Percentiles rank a stretch among this genome's conserved stretches.
These are phyloP conservation scores for Hylaeus anthracinus DNA, from an alignment of 1,140 invertebrate genomes.

Conservation along the genomic window DNA sequence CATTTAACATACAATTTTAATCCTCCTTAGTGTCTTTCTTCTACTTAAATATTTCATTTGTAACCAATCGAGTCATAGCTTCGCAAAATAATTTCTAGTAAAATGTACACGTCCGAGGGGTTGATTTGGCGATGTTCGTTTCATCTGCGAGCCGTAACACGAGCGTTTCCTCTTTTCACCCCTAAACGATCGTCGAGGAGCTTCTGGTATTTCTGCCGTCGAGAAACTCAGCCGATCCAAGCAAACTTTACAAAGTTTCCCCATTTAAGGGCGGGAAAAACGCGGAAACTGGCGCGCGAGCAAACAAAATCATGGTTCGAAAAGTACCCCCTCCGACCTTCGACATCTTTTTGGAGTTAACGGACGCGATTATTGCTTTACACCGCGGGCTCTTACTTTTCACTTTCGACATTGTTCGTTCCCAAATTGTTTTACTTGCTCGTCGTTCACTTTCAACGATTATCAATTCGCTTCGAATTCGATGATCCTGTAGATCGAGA, in stretches of 20 bases:
- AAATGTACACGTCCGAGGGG: background rate
- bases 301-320: constrained; percentile 63
- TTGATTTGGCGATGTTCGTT: background rate
- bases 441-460: background rate
- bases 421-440: constrained; percentile 13
- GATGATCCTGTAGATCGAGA: too few relatives aligned
- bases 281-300: constrained; percentile 46
- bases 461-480: background rate
- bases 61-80: too few relatives aligned
- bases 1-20: too few relatives aligned
- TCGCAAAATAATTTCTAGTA: too few relatives aligned
- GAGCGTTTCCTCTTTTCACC: background rate
- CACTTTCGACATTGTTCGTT: constrained; percentile 19
- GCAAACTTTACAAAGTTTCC: constrained; percentile 63
- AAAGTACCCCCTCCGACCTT: constrained; percentile 60
- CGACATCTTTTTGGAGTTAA: constrained; percentile 58
- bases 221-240: constrained; percentile 48
- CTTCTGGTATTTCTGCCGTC: constrained; percentile 34
- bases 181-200: constrained; percentile 21
- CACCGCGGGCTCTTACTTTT: constrained; percentile 25
- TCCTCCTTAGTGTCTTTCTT: too few relatives aligned
- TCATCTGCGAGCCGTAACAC: background rate
- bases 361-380: constrained; percentile 54
- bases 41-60: too few relatives aligned
- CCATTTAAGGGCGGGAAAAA: constrained; percentile 60